Evolutionary conservation across 1,140 invertebrate genomes (phyloP), one percentile per base, ranked within the genome.

Genomic region (Acyrthosiphon pisum): DNA sequence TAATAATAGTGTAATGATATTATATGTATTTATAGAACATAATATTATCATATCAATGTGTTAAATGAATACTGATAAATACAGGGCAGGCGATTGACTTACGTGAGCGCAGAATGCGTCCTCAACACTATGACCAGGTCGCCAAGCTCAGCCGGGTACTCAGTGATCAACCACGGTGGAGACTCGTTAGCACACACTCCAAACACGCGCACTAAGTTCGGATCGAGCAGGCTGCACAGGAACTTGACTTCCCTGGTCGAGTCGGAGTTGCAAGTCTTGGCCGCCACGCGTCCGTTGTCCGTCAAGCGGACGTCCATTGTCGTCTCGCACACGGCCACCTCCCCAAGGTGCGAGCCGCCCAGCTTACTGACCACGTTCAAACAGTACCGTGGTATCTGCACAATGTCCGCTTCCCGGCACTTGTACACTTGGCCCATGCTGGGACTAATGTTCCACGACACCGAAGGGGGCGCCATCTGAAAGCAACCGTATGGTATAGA

Each of bases 101-200:
- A 94, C 94, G 94, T 94, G 26, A 94, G 91, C 9, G 93, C 93
- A 8, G 93, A 90, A 53, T 94, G 94, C 2, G 94, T 93, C 22
- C 93, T 87, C 9, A 98, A 96, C 95, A 97, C 97, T 95, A 98
- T 97, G 94, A 97, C 96, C 30, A 98, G 96, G 95, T 98, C 97
- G n/a, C 97, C 97, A 94, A 97, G 96, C 94, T 97, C 97, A 94
- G 97, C 97, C 94, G 96, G 96, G 95, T 97, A 97, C 95, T 98
- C 97, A 93, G 97, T 96, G 50, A 98, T 96, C 94, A 97, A 96
- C 96, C 97, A 97, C 23, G 97, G 96, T 14, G 97, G 97, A 93
- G 97, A 95, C 93, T 96, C 96, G 41, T 95, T 95, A 11, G 95
- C 95, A 94, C 97, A 97, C 56, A 98, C 96, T 18, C 97, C 97